Evolutionary conservation across 2,113 vertebrate species (phyloP), one percentile per base, ranked within the genome.

Genomic region (Phrynosoma blainvillii): DNA sequence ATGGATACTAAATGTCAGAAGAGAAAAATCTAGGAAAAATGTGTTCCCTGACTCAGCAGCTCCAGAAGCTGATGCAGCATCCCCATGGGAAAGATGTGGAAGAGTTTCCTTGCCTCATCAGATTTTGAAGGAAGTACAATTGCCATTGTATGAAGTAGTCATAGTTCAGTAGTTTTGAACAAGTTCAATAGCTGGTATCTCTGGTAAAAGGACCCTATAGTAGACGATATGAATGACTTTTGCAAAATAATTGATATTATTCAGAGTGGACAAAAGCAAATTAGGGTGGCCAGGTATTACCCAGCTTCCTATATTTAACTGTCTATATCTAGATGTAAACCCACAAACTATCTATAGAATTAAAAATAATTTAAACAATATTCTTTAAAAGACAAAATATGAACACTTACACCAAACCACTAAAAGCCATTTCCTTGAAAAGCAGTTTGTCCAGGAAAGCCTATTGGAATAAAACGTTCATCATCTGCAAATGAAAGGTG

Each of bases 1-100:
- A 66, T 27, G 62, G 32, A 66, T 82, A 40, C 42, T 68, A 82
- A 82, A 65, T 82, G 62, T 62, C 62, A 82, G 80, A 82, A 30
- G 7, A 82, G 65, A 68, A 62, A 68, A 68, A 82, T 82, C 40
- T 42, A 11, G 5, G 21, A 30, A 40, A 30, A 42, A 68, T 62
- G 65, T 62, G 36, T 30, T 82, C 21, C 80, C 20, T 68, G 65
- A 30, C 52, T 80, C 79, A 80, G 79, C 65, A 30, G 36, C 12
- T 47, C 80, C 23, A 42, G 32, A 36, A 68, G 62, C 80, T 82
- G 62, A 36, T 68, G 62, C 40, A 68, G 62, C 23, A 25, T 68
- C 62, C 36, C 36, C 47, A 25, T 68, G 66, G 65, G 36, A 40
- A 27, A 47, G 80, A 40, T 68, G 65, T 21, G 79, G 62, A 70